Base-by-base conservation (phyloP, 1,140 invertebrate species). In the Heliconius himera region DNA sequence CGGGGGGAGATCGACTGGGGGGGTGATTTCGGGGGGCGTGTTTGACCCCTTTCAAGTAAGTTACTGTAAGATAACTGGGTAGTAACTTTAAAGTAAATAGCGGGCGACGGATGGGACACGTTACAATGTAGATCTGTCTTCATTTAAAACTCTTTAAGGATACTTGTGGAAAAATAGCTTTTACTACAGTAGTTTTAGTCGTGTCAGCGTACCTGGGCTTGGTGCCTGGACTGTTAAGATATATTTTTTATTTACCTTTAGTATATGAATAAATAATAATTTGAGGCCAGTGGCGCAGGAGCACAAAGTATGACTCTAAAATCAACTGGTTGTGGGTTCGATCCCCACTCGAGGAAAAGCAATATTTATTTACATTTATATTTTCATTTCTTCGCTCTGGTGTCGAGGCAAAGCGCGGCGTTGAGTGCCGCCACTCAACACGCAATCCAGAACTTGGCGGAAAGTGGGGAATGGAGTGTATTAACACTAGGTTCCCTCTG, bases 21-120 rank as follows among this genome's bases (percentile, higher is more conserved):
- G 54, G 54, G 41, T 22, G 20, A 22, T 56, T 56, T 56, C 9
- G 8, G 20, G 73, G 72, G 70, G 70, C 13, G 33, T 13, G 33
- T 38, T 71, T 20, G 33, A 38, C 70, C 70, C 70, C 70, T 8
- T 71, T n/a, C 33, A 38, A 71, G 8, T 20, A 38, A 71, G 70
- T 71, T 36, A 36, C 70, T 33, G 70, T 20, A n/a, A 71, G 70
- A 71, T n/a, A 71, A 71, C 36, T 71, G 33, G 36, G 70, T 71
- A 38, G 70, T 36, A 71, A 71, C 70, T 71, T 71, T 71, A 36
- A 71, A 71, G 70, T 71, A 71, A 71, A 71, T 71, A 71, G 36
- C 70, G 38, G 70, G 22, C 29, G 70, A 71, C n/a, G 72, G 54
- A 74, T 79, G 60, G 60, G 60, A 66, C 60, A 26, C 60, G 60